These are phyloP conservation scores for Dendronephthya gigantea DNA, from an alignment of 64 coral and sea anemone species.

Conservation along the genomic window DNA sequence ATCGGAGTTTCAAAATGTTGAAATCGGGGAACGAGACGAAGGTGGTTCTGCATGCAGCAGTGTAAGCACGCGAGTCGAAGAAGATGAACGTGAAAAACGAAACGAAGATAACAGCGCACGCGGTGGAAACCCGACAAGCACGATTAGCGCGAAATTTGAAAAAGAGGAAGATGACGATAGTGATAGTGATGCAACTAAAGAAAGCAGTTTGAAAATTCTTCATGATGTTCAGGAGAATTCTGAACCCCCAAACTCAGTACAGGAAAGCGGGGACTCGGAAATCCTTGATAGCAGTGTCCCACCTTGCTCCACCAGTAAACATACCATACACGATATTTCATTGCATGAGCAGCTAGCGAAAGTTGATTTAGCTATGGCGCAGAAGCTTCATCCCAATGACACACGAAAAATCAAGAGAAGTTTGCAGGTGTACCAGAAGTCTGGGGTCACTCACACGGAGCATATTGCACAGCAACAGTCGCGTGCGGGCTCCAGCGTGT, in stretches of 20 bases:
- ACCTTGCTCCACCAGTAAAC: too few species aligned
- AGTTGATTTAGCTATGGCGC: slow-evolving; percentile 77
- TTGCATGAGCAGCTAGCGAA: slow-evolving; percentile 50
- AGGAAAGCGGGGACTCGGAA: not conserved
- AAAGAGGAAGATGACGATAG: not conserved
- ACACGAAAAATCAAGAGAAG: slow-evolving; percentile 81
- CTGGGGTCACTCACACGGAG: slow-evolving; percentile 60
- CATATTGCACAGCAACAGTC: slow-evolving; percentile 50
- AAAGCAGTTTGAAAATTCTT: not conserved
- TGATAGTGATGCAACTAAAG: not conserved
- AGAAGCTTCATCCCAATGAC: slow-evolving; percentile 68
- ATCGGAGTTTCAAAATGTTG: too few species aligned
- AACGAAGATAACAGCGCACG: too few species aligned
- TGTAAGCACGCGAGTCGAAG: too few species aligned
- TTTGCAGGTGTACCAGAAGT: slow-evolving; percentile 76
- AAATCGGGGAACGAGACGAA: not conserved
- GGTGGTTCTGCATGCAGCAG: not conserved
- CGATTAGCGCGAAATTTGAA: too few species aligned
- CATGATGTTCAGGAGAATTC: not conserved
- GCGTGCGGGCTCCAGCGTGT: slow-evolving; percentile 38
- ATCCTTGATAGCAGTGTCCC: not conserved
- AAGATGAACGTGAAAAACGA: not conserved
- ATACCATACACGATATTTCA: not conserved
- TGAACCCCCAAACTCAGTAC: not conserved
- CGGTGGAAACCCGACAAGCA: too few species aligned